Evolutionary conservation across 2,888 invertebrate species (phyloP).

Genomic region (Dilophus febrilis): DNA sequence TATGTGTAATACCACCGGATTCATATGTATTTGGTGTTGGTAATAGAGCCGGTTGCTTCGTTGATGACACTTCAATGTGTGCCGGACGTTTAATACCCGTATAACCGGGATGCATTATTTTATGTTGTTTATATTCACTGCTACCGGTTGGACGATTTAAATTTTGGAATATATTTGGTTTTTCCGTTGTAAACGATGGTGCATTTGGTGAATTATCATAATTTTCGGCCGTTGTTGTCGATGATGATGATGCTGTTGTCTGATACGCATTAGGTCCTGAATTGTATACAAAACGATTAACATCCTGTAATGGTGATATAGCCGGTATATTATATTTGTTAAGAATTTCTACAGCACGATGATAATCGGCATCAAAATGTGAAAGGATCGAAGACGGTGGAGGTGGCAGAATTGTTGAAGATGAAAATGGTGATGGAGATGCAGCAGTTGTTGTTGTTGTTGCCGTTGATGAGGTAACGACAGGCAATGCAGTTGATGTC

Average conservation of each 20-base stretch:
- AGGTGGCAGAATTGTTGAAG: background rate
- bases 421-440: background rate
- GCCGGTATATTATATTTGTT: conserved; percentile 10
- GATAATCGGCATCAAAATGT: conserved; percentile 4
- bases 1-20: conserved; percentile 7
- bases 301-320: conserved; percentile 9
- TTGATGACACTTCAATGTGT: background rate
- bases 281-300: conserved; percentile 3
- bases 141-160: conserved; percentile 7
- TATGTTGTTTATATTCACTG: conserved; percentile 9
- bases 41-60: conserved; percentile 2
- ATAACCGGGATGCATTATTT: conserved; percentile 9
- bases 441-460: background rate
- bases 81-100: conserved; percentile 5
- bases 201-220: background rate
- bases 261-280: background rate
- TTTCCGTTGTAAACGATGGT: conserved; percentile 7
- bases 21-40: conserved; percentile 5
- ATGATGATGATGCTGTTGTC: background rate
- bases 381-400: background rate
- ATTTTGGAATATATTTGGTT: conserved; percentile 8
- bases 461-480: conserved; percentile 1
- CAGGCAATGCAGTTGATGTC: background rate
- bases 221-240: background rate
- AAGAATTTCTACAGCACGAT: conserved; percentile 7